Conservation (phyloP, 2,113 vertebrate genomes). For the Dicrurus megarhynchus region DNA sequence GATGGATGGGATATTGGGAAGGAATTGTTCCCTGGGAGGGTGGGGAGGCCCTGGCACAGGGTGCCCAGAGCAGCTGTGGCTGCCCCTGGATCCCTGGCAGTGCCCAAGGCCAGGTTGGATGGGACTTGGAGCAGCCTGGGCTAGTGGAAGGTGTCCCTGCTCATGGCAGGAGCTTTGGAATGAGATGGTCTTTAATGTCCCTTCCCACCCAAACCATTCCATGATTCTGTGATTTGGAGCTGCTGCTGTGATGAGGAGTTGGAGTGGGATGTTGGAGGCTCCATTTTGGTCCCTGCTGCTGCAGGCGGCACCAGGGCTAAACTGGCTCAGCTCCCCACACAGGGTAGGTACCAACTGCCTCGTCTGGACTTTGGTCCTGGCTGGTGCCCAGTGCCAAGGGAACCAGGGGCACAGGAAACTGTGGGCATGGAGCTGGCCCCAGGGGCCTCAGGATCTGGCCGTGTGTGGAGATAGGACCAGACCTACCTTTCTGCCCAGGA, state of each 20-base stretch:
- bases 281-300: not conserved
- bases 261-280: accelerated
- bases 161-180: not conserved
- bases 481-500: not conserved
- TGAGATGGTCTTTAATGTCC: not conserved
- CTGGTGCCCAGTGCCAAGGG: not conserved
- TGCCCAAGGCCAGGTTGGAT: accelerated
- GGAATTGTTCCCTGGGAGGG: not conserved
- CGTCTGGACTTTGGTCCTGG: conserved; percentile 23
- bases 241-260: not conserved
- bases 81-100: not conserved
- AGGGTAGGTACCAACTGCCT: not conserved
- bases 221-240: not conserved
- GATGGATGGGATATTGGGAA: accelerated
- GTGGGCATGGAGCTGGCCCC: not conserved
- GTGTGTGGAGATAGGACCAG: accelerated
- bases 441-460: not conserved
- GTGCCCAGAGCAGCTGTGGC: not conserved
- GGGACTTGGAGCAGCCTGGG: accelerated
- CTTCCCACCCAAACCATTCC: not conserved
- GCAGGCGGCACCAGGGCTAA: not conserved
- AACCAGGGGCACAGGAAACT: not conserved
- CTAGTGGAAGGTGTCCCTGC: accelerated
- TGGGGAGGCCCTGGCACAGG: not conserved
- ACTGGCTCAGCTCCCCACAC: accelerated